phyloP scores from a whole-genome alignment of 2,797 vertebrate species.

The Premnoplex brunnescens region DNA sequence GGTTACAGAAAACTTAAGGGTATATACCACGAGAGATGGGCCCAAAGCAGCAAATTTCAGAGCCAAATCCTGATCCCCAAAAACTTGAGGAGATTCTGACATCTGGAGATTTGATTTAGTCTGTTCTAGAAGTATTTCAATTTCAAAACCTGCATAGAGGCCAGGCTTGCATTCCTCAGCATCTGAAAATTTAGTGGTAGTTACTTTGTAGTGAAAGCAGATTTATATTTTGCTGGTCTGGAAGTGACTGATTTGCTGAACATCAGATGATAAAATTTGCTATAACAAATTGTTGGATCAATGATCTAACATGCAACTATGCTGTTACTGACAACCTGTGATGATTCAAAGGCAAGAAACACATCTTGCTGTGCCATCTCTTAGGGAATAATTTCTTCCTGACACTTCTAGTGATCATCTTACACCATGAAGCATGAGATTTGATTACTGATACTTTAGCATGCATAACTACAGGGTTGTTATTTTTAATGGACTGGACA shows the following conservation, averaged over 20 bases:
- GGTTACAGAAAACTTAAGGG: neutral
- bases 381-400: conserved; percentile 48
- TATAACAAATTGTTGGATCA: neutral
- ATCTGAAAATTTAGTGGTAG: conserved; percentile 1
- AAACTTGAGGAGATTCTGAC: neutral
- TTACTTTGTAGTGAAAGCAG: neutral
- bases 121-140: neutral
- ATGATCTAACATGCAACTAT: conserved; percentile 8
- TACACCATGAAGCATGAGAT: conserved; percentile 53
- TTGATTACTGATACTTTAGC: conserved; percentile 48
- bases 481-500: conserved; percentile 60
- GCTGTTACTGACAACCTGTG: neutral
- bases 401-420: conserved; percentile 43
- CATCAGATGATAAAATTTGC: neutral
- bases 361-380: neutral
- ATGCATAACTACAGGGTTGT: conserved; percentile 31
- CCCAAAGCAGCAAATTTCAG: neutral
- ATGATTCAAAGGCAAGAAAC: conserved; percentile 56
- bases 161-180: neutral
- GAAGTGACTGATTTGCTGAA: conserved; percentile 36
- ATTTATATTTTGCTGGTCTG: conserved; percentile 23
- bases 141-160: neutral
- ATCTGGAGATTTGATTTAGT: neutral
- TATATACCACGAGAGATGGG: neutral
- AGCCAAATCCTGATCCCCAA: neutral